Evolutionary conservation across 2,797 vertebrate genomes (phyloP), one percentile per base, ranked within the genome.

Genomic region (Artibeus jamaicensis): DNA sequence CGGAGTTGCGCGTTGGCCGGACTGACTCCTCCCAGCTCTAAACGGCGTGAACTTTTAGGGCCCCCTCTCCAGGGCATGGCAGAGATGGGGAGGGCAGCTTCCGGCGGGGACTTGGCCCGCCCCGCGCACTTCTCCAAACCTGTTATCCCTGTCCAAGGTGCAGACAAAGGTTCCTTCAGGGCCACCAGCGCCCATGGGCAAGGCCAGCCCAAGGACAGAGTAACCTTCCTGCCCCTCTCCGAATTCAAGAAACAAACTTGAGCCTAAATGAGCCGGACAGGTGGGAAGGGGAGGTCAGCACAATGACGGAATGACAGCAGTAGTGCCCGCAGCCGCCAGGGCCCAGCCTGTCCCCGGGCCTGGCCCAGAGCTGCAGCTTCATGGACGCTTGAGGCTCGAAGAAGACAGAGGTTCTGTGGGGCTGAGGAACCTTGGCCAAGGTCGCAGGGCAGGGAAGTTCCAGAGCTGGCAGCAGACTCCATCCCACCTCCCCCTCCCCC

Each of bases 361-460:
- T 8, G 19, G 34, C 0, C 4, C 73, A 2, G 21, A 39, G 22
- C 22, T 9, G 9, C 32, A 39, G 85, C 46, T 0, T 55, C 39
- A 2, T 2, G 0, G 21, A 6, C 4, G 0, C 32, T 8, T 0
- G 46, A 21, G 2, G 0, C 12, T 67, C 32, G 0, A 0, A 1
- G 50, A n/a, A 39, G 32, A 50, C 0, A 0, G 34, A 42, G 16
- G 15, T 39, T 78, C 9, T 9, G 1, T 9, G 91, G 39, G 50
- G 16, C 55, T 15, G 3, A 73, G 46, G 67, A 16, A 32, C 14
- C 22, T 11, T 8, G 10, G 19, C 26, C 14, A 14, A 53, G 76
- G 65, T 42, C 70, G 32, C 42, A 0, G 84, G 73, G 57, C 39
- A 24, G 22, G 18, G 22, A 46, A 24, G 32, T 22, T 12, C 29